Base-by-base conservation (phyloP, 2,113 vertebrate genomes). In the Maccullochella peelii region DNA sequence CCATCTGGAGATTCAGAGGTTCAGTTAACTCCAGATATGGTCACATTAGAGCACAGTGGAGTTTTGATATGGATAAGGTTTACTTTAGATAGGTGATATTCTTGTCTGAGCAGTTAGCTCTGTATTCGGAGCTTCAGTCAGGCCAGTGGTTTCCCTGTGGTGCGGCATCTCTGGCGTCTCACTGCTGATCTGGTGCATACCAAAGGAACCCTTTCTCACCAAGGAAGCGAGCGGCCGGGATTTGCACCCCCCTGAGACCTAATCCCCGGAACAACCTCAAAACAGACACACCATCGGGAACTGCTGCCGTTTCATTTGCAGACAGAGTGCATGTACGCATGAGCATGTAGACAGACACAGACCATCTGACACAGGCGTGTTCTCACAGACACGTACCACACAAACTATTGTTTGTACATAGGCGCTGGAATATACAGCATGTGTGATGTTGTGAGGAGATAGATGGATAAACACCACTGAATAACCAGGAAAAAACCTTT, bases 191-290 rank as follows among this genome's bases (percentile, higher is more conserved):
- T 90, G 89, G 86, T 88, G 92, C 94, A 95, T 95, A 95, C 94
- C 94, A 94, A 87, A 88, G 89, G 78, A 93, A 94, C 94, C 91
- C 93, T 91, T 95, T 95, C 93, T 94, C 94, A 95, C 93, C 93
- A 84, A 89, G 85, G 89, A 92, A 94, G 93, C 88, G 86, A 90
- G 92, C 80, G 86, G 87, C 77, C 70, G 71, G 92, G 94, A 94
- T 95, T 95, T 95, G 93, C 93, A 94, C 90, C 90, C 93, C 87
- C 82, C 86, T 67, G 91, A 91, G 90, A 91, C 86, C 85, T 95
- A 94, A 95, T 94, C 94, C 83, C 92, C 91, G 92, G 90, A 95
- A 94, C 94, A 92, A 94, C 93, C 87, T 91, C 80, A 94, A 94
- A 95, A 93, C 95, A 95, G 94, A 95, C 90, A 85, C 80, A 83